Percentiles rank a stretch among this genome's conserved stretches.
Evolutionary conservation across 2,888 invertebrate genomes (phyloP).

Genomic region (Nemotelus nigrinus): DNA sequence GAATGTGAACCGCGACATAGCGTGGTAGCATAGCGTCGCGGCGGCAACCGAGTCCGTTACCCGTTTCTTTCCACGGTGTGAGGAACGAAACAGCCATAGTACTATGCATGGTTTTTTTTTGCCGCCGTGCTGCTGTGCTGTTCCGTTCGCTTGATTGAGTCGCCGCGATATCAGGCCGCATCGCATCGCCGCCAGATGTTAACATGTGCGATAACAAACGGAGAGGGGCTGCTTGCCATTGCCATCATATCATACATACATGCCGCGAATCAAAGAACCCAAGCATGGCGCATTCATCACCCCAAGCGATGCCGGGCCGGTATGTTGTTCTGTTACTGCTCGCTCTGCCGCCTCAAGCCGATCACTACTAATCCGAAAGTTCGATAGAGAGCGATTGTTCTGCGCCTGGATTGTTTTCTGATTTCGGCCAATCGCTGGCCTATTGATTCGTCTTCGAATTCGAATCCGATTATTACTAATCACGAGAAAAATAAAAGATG

Average conservation of each 20-base stretch:
- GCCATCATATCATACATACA: not conserved
- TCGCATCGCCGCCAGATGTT: constrained; percentile 29
- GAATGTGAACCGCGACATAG: not conserved
- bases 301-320: not conserved
- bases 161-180: constrained; percentile 1
- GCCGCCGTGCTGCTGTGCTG: not conserved
- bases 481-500: not conserved
- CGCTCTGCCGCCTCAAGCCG: not conserved
- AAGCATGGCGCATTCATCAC: not conserved
- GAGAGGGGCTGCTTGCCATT: constrained; percentile 4
- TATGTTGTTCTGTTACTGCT: not conserved
- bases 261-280: not conserved
- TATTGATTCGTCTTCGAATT: not conserved
- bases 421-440: constrained; percentile 13
- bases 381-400: constrained; percentile 8
- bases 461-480: not conserved
- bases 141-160: not conserved
- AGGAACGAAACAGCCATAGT: not conserved
- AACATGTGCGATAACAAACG: constrained; percentile 16
- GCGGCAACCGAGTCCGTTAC: constrained; percentile 3
- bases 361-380: not conserved
- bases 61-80: not conserved
- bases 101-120: not conserved
- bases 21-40: not conserved
- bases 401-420: not conserved